These are phyloP conservation scores for Entomyzon cyanotis DNA, from an alignment of 2,113 vertebrate genomes.

Conservation along the genomic window DNA sequence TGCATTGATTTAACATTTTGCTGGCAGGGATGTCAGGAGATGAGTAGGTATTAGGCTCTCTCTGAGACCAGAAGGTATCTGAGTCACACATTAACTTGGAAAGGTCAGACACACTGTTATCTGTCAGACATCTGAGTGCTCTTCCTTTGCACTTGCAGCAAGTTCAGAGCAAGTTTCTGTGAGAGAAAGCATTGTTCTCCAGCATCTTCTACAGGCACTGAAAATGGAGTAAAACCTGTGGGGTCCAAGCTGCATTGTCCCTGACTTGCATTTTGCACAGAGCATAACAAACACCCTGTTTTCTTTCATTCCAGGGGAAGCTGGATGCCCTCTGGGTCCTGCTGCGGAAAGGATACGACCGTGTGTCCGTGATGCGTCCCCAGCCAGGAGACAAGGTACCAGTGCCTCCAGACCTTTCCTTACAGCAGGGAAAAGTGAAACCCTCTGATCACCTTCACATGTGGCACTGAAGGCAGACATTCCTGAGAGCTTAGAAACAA, in stretches of 20 bases:
- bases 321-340: constrained; percentile 94
- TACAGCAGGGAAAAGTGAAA: not conserved
- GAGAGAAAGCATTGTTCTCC: not conserved
- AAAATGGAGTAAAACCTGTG: no score
- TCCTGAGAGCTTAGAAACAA: not conserved
- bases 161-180: not conserved
- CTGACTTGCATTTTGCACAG: not conserved
- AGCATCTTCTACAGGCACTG: not conserved
- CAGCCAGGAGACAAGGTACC: constrained; percentile 96
- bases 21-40: not conserved
- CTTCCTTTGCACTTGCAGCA: not conserved
- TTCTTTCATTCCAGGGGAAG: constrained; percentile 83
- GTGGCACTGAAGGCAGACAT: not conserved
- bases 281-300: not conserved
- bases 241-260: not conserved
- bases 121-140: not conserved
- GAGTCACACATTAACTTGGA: not conserved
- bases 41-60: not conserved
- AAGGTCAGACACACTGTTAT: not conserved
- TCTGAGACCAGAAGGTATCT: not conserved
- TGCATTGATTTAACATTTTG: not conserved
- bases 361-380: constrained; percentile 95
- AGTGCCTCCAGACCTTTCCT: not conserved
- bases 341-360: constrained; percentile 91
- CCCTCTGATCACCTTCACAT: not conserved